These are phyloP conservation scores for Neoitamus cyanurus DNA, from an alignment of 2,888 invertebrate genomes.

Conservation along the genomic window DNA sequence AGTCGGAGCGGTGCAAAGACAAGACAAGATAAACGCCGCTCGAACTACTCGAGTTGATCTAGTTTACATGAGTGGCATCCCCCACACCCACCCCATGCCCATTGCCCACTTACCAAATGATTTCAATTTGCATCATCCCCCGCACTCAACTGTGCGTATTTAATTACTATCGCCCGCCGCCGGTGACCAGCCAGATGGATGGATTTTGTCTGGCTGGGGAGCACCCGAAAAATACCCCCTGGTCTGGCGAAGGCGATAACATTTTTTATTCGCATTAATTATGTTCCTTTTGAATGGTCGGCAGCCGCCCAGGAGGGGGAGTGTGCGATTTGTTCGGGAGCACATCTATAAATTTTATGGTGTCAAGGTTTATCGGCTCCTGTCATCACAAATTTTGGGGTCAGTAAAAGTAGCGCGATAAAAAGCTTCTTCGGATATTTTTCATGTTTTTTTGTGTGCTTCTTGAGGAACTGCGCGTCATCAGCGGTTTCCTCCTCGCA, in stretches of 20 bases:
- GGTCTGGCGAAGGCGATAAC: conserved; percentile 2
- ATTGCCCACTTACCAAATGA: neutral
- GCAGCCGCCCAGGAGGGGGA: neutral
- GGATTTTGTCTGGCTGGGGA: neutral
- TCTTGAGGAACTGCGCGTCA: neutral
- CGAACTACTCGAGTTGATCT: neutral
- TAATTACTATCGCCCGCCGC: neutral
- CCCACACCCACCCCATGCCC: neutral
- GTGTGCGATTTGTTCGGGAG: conserved; percentile 11
- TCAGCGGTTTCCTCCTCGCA: neutral
- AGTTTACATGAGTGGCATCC: neutral
- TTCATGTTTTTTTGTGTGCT: neutral
- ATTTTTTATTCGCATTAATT: conserved; percentile 16
- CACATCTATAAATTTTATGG: conserved; percentile 16
- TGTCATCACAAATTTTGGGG: conserved; percentile 9
- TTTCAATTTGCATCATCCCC: neutral
- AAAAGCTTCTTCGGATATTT: neutral
- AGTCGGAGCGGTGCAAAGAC: neutral
- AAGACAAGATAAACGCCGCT: neutral
- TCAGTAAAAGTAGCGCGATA: conserved; percentile 8
- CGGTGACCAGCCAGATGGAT: neutral
- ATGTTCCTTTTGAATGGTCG: neutral
- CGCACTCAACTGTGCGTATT: neutral
- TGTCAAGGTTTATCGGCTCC: conserved; percentile 7
- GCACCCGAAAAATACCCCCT: neutral